Evolutionary conservation across 2,888 invertebrate species (phyloP), one percentile per base, ranked within the genome.

Genomic region (Cheilosia pagana): DNA sequence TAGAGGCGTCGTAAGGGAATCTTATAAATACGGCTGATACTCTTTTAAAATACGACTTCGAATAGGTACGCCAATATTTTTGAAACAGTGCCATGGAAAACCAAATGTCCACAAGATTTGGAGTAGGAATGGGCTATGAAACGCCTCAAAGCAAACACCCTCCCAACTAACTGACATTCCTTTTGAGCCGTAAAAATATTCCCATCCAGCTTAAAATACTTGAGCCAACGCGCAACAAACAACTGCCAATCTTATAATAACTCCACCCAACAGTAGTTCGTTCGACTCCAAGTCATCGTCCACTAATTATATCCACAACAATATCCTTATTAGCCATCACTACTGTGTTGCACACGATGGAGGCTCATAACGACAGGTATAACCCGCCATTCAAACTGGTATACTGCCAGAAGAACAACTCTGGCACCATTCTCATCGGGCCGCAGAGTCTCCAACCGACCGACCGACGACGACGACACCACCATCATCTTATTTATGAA

Each of bases 401-500:
- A 31, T 7, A 35, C 12, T 74, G 62, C 8, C 52, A 31, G 55
- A 48, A 31, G 55, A 48, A 35, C 67, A 14, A 55, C 77, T 7
- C 8, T 28, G 74, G 45, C 77, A 78, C 63, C 74, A 43, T 83
- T 83, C 78, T 74, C 74, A 52, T 68, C 53, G 71, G 25, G 12
- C 12, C 12, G n/a, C 19, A 35, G 39, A 57, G n/a, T 0, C 28
- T 28, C 28, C 28, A 1, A 28, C 8, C 28, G n/a, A n/a, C n/a
- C n/a, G n/a, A n/a, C n/a, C n/a, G n/a, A 14, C 50, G 16, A 19
- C 60, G 28, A n/a, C 52, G 19, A 19, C 68, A 28, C 62, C 52
- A 67, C 81, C 74, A 71, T 85, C 79, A 76, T 79, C 71, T 85
- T 85, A 85, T 85, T 85, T 85, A 81, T 85, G 85, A 85, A 85